A percentile compares a stretch with the other conserved stretches of the same genome.
phyloP scores from a whole-genome alignment of 2,888 invertebrate genomes.

The Dilophus febrilis region DNA sequence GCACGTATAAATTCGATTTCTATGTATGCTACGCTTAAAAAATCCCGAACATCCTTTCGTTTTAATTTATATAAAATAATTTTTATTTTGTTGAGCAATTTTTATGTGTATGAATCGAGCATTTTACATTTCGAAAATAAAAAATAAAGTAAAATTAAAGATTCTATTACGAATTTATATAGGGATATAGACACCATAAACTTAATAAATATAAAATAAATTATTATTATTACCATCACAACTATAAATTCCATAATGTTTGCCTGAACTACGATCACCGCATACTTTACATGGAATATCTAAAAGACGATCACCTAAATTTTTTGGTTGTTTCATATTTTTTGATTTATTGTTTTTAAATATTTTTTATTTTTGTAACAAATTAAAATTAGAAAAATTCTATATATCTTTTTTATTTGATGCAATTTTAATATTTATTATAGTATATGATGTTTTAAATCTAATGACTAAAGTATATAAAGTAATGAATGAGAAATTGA shows the following conservation, averaged over 20 bases:
- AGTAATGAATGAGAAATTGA: no score
- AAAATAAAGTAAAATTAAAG: no score
- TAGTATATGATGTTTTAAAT: no score
- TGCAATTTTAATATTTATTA: no score
- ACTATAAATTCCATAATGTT: slow-evolving; percentile 98
- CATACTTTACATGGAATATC: slow-evolving; percentile 99
- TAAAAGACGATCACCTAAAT: slow-evolving; percentile 79
- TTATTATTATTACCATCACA: slow-evolving; percentile 72
- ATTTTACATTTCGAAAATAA: no score
- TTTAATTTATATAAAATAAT: not conserved
- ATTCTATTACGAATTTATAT: no score
- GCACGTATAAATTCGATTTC: slow-evolving; percentile 91
- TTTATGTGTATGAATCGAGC: no score
- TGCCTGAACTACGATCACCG: slow-evolving; percentile 95
- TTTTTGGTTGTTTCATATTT: not conserved
- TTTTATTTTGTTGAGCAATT: not conserved
- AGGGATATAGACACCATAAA: not conserved
- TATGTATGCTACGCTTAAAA: slow-evolving; percentile 90
- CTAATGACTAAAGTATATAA: no score
- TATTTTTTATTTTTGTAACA: no score
- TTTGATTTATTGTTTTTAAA: no score
- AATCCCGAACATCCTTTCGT: slow-evolving; percentile 91
- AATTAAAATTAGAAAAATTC: no score
- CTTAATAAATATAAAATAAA: not conserved
- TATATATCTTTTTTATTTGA: no score